These are phyloP conservation scores for Calyptomena viridis DNA, from an alignment of 2,113 vertebrate genomes.

Conservation along the genomic window DNA sequence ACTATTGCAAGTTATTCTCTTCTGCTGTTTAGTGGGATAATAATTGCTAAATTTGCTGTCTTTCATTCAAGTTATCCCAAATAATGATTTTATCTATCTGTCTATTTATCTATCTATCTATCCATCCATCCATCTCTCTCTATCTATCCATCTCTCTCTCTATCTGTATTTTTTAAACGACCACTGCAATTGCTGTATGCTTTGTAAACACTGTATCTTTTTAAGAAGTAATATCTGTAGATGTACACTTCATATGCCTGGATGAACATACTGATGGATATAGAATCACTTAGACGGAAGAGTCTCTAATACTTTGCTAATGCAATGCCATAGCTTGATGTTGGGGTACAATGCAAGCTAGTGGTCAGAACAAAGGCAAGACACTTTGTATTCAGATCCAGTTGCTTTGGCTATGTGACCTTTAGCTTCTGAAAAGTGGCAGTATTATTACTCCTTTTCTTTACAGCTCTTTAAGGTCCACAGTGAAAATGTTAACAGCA, in stretches of 20 bases:
- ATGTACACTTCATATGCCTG: neutral
- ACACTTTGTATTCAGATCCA: neutral
- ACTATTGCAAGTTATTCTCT: neutral
- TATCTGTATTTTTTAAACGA: neutral
- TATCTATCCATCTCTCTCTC: neutral
- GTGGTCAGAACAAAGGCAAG: neutral
- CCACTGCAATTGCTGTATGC: neutral
- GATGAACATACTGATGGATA: neutral
- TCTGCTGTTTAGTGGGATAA: neutral
- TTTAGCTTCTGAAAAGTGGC: neutral
- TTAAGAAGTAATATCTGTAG: neutral
- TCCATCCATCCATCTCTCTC: neutral
- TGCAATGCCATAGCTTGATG: neutral
- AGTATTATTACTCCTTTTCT: neutral
- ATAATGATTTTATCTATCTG: neutral
- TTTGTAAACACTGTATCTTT: neutral
- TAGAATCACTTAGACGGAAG: neutral
- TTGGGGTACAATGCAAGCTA: neutral
- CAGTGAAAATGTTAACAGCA: neutral
- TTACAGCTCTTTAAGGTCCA: neutral
- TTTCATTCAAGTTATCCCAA: neutral
- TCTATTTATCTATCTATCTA: neutral
- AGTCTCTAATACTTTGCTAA: neutral
- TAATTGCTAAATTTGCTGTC: neutral
- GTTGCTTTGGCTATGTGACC: neutral